Evolutionary conservation across 2,888 invertebrate genomes (phyloP), one percentile per base, ranked within the genome.

Genomic region (Charanyca ferruginea): DNA sequence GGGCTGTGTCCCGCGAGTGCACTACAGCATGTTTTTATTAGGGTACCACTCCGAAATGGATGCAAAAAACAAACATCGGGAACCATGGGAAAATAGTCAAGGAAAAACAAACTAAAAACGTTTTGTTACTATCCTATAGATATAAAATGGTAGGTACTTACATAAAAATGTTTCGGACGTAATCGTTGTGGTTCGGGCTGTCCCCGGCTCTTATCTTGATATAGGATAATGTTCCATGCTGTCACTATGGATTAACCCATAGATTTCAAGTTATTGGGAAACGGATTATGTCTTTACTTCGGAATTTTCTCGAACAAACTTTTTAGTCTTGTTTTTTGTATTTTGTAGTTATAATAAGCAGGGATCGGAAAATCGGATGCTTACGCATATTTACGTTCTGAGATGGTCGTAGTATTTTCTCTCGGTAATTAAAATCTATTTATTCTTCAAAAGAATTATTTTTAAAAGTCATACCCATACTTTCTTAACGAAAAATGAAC

Each of bases 181-280:
- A 62, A 78, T 59, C 49, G 45, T 42, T 48, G 70, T 22, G 80
- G 66, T 63, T 23, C 23, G 9, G 61, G 52, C 45, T 69, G 42
- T 65, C 61, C 49, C 62, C 45, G 42, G 41, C 18, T 65, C 18
- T 64, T 75, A 79, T 75, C 76, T 64, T 67, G 72, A 80, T 80
- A 57, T 57, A 71, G 66, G 80, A 57, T 64, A 67, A 67, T 51
- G 58, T 61, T 52, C 74, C 64, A 35, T 65, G 48, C 66, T 62
- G 71, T 62, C 77, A 57, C 49, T 59, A 47, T 59, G 61, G 76
- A 80, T 77, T 80, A 79, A 76, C 77, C 66, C 80, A 54, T 49
- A 65, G 64, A 71, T 65, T 74, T 61, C 51, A 54, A 54, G 66
- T 51, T 72, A 65, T 65, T 57, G 41, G 49, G 65, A 32, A 54